Conservation (phyloP, 1,140 invertebrate genomes). For the Brachystomella parvula region DNA sequence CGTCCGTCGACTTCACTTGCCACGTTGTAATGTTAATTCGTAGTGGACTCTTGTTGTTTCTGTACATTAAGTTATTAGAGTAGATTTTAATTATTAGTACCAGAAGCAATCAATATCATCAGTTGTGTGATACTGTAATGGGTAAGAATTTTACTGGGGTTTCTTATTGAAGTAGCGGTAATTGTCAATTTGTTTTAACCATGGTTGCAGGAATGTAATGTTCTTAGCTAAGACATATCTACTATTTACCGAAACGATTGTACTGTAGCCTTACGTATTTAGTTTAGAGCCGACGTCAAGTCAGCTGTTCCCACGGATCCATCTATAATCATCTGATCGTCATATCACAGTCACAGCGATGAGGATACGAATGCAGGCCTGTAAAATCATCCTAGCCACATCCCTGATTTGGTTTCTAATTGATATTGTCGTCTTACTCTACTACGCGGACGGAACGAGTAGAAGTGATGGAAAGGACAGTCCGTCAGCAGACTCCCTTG, state of each 20-base stretch:
- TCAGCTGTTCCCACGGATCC: not conserved
- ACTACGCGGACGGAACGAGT: constrained; percentile 75
- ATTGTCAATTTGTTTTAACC: not conserved
- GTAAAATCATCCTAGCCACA: constrained; percentile 85
- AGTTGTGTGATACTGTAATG: too few species aligned
- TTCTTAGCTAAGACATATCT: too few species aligned
- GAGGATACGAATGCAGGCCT: constrained; percentile 77
- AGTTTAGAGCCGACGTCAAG: too few species aligned
- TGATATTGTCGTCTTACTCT: constrained; percentile 81
- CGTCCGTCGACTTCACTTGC: too few species aligned
- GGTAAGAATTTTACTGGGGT: too few species aligned
- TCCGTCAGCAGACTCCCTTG: constrained; percentile 33
- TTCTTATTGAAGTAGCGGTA: not conserved
- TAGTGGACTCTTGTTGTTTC: too few species aligned
- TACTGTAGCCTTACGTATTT: too few species aligned
- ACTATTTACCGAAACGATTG: too few species aligned
- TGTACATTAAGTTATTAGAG: too few species aligned
- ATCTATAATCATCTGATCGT: not conserved
- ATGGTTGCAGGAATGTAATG: not conserved
- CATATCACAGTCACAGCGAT: constrained; percentile 10
- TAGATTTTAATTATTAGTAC: too few species aligned
- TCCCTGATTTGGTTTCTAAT: constrained; percentile 92
- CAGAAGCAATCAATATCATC: too few species aligned
- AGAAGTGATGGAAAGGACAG: constrained; percentile 39
- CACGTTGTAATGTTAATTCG: too few species aligned